These are phyloP conservation scores for Drosophila murphyi DNA, from an alignment of 1,140 invertebrate species.

Conservation along the genomic window DNA sequence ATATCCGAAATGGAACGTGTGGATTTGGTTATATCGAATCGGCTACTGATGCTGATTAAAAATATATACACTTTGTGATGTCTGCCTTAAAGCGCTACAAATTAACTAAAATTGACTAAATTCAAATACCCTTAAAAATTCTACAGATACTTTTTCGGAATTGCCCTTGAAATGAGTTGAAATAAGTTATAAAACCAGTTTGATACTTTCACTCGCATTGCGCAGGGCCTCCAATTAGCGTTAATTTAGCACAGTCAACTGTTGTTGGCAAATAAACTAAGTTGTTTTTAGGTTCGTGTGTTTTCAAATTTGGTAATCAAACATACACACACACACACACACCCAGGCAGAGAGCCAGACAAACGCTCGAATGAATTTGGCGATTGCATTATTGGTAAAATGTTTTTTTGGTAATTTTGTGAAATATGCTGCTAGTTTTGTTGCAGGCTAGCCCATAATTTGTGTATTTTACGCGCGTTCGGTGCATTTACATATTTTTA, in stretches of 20 bases:
- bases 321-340: slow-evolving; percentile 18
- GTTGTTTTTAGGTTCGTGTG: slow-evolving; percentile 63
- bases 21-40: too few relatives aligned
- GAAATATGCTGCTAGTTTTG: slow-evolving; percentile 72
- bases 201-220: too few relatives aligned
- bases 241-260: slow-evolving; percentile 37
- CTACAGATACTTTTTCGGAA: too few relatives aligned
- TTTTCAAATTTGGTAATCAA: slow-evolving; percentile 47
- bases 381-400: slow-evolving; percentile 72
- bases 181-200: too few relatives aligned
- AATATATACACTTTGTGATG: too few relatives aligned
- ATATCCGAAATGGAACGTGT: too few relatives aligned
- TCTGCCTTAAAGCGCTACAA: too few relatives aligned
- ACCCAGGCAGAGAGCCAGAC: neutral
- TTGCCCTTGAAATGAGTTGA: too few relatives aligned
- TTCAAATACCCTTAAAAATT: too few relatives aligned
- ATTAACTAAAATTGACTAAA: too few relatives aligned
- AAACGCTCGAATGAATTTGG: slow-evolving; percentile 14
- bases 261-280: slow-evolving; percentile 80
- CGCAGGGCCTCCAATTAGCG: slow-evolving; percentile 10
- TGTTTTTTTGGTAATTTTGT: slow-evolving; percentile 60
- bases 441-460: slow-evolving; percentile 28
- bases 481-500: slow-evolving; percentile 76
- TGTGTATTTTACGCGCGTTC: slow-evolving; percentile 58
- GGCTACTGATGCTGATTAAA: too few relatives aligned